Percentiles rank a stretch among this genome's conserved stretches.
phyloP scores from a whole-genome alignment of 2,888 invertebrate species.

The Serripes groenlandicus region DNA sequence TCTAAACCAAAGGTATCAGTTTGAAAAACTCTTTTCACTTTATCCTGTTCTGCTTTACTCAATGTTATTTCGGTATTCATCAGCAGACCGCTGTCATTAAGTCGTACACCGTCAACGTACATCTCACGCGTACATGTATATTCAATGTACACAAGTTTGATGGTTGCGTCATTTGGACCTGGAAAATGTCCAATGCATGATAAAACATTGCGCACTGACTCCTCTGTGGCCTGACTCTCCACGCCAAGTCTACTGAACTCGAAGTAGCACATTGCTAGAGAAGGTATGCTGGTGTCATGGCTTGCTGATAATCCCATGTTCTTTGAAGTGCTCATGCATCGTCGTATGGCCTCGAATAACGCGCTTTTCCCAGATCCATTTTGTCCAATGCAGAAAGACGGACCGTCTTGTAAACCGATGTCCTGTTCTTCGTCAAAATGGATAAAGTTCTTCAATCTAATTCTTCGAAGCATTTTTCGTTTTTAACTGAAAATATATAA shows the following conservation, averaged over 20 bases:
- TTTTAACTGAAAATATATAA: background rate
- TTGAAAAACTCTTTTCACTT: background rate
- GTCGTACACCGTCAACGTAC: background rate
- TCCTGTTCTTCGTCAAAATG: constrained; percentile 10
- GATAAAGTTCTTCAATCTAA: constrained; percentile 18
- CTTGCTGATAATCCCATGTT: background rate
- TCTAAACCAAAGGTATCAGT: background rate
- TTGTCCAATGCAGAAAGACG: constrained; percentile 12
- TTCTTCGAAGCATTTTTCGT: background rate
- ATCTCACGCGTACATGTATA: background rate
- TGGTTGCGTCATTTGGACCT: no score
- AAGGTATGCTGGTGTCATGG: background rate
- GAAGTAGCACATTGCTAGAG: constrained; percentile 10
- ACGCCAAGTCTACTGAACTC: background rate
- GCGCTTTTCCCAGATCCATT: constrained; percentile 13
- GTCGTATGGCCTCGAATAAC: constrained; percentile 4
- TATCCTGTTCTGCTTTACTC: no score
- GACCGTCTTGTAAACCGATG: background rate
- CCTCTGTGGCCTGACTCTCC: background rate
- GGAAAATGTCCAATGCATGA: background rate
- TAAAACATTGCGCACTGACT: background rate
- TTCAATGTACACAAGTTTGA: background rate
- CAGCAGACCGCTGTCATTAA: background rate
- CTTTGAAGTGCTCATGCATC: constrained; percentile 26
- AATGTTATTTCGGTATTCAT: background rate